These are phyloP conservation scores for Siphamia tubifer DNA, from an alignment of 2,113 vertebrate species.

Conservation along the genomic window DNA sequence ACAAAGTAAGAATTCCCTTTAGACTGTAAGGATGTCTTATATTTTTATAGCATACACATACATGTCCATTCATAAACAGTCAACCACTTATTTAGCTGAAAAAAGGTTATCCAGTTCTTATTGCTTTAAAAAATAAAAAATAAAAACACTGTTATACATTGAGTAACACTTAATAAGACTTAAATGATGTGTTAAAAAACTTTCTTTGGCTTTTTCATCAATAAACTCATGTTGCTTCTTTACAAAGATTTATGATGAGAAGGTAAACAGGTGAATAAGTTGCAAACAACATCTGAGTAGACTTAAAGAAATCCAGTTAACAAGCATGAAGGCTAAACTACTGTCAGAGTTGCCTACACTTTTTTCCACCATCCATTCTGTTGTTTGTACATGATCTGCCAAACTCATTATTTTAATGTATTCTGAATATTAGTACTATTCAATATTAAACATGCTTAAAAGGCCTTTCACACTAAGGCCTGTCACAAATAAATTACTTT, in stretches of 20 bases:
- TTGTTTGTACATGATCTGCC: background rate
- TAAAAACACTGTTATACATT: background rate
- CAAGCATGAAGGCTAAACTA: slow-evolving; percentile 20
- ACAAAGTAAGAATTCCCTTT: slow-evolving; percentile 51
- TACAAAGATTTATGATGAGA: slow-evolving; percentile 15
- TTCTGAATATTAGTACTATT: slow-evolving; percentile 24
- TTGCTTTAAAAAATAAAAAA: too few species aligned
- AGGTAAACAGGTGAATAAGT: background rate
- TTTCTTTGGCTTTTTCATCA: slow-evolving; percentile 69
- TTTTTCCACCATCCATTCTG: background rate
- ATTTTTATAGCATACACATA: slow-evolving; percentile 40
- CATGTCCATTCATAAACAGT: slow-evolving; percentile 19
- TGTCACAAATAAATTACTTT: too few species aligned
- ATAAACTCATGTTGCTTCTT: slow-evolving; percentile 17
- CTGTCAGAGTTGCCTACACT: background rate
- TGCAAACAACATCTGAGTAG: background rate
- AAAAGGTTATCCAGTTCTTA: too few species aligned
- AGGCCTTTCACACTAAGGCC: too few species aligned
- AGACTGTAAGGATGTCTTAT: slow-evolving; percentile 18
- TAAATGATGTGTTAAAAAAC: slow-evolving; percentile 41
- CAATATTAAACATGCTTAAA: slow-evolving; percentile 23
- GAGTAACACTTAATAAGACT: slow-evolving; percentile 19
- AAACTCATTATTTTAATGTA: background rate
- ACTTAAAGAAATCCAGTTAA: slow-evolving; percentile 24
- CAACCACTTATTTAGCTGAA: slow-evolving; percentile 7